A percentile compares a stretch with the other conserved stretches of the same genome.
phyloP scores from a whole-genome alignment of 2,797 vertebrate species.

The Manis crassicaudata region DNA sequence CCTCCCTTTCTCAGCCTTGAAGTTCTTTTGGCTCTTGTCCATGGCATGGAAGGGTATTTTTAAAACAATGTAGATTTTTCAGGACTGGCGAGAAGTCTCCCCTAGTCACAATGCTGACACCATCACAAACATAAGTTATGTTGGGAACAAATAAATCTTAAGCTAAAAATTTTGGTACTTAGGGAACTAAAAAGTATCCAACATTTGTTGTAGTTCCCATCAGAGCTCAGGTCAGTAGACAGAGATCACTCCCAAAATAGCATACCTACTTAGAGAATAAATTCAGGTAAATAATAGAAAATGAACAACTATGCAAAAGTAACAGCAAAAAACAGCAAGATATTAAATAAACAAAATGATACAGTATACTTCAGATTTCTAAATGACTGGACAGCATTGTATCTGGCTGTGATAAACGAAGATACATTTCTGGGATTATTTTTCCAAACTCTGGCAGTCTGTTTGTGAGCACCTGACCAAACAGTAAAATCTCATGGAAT shows the following conservation, averaged over 20 bases:
- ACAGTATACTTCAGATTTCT: background rate
- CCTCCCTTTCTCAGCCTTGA: constrained; percentile 36
- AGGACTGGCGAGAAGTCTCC: background rate
- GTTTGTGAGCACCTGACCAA: background rate
- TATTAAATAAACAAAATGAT: background rate
- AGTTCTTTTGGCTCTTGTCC: constrained; percentile 57
- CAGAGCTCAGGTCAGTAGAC: background rate
- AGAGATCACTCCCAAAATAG: background rate
- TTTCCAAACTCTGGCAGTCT: background rate
- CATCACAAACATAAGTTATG: constrained; percentile 13
- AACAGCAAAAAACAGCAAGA: background rate
- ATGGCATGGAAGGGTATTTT: constrained; percentile 51
- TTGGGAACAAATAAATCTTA: background rate
- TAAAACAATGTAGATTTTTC: constrained; percentile 52
- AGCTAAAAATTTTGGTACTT: background rate
- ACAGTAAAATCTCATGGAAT: background rate
- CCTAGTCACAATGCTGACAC: background rate
- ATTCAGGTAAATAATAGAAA: background rate
- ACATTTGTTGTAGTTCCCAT: background rate
- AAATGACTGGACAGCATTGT: background rate
- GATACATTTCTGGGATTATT: background rate
- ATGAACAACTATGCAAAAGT: background rate
- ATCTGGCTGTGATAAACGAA: constrained; percentile 2
- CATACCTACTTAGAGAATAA: background rate
- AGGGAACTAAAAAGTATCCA: background rate